Evolutionary conservation across 2,113 vertebrate species (phyloP), one percentile per base, ranked within the genome.

Genomic region (Pao palembangensis): DNA sequence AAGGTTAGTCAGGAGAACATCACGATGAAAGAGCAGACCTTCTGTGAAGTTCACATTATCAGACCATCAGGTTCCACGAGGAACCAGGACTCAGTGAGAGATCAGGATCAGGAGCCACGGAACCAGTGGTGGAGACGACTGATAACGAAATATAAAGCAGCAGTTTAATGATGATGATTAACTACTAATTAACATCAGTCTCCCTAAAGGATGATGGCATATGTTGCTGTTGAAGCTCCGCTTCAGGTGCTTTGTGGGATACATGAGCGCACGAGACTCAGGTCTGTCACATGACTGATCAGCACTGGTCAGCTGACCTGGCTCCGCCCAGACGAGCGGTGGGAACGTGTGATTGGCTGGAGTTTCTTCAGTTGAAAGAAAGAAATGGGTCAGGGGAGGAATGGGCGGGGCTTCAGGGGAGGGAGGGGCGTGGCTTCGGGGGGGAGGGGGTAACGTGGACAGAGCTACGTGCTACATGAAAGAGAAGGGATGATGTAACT

Each of bases 41-140:
- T 49, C 17, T 3, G 3, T 43, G 15, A 13, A 6, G 14, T 6
- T 51, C 51, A 58, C 67, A 67, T 75, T 64, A 67, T 56, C 58
- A 54, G 72, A 79, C 69, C 19, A 48, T 47, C 55, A 25, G 41
- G 60, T 53, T 67, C 12, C 21, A 12, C 10, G 8, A 43, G 51
- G 14, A 3, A 2, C 10, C 56, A 12, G 34, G 8, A 31, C 28
- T 31, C 28, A 7, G 28, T 31, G 28, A 28, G 25, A 6, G 6
- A 28, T 28, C 25, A 4, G 25, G n/a, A n/a, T n/a, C n/a, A n/a
- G n/a, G n/a, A n/a, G n/a, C n/a, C n/a, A n/a, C n/a, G n/a, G n/a
- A n/a, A n/a, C n/a, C n/a, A n/a, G n/a, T n/a, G n/a, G n/a, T n/a
- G n/a, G n/a, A n/a, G n/a, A n/a, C n/a, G n/a, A n/a, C n/a, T n/a